Base-by-base conservation (phyloP, 2,888 invertebrate species). In the Galerucella nymphaeae region DNA sequence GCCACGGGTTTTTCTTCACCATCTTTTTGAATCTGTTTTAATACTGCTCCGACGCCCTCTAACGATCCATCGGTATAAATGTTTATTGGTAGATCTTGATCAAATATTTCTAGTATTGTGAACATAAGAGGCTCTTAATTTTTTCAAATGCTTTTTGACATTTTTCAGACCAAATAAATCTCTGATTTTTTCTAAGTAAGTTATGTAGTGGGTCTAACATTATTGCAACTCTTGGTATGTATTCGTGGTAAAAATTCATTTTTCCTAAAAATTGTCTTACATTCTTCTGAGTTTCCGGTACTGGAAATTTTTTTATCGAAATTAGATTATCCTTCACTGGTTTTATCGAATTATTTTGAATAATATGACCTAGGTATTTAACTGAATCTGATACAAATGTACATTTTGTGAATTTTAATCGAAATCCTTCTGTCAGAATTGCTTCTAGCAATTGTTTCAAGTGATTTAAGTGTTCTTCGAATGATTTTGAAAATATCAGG, bases 1-100 rank as follows among this genome's bases (percentile, higher is more conserved):
- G n/a, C n/a, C n/a, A n/a, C n/a, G n/a, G n/a, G n/a, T n/a, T 55
- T 70, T 20, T 14, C 41, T n/a, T 38, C 50, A 4, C 53, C 61
- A 16, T 50, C 55, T 64, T 16, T 30, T n/a, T 70, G 62, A 57
- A 4, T 9, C 23, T 70, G 70, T 38, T 64, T 70, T 14, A 70
- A 18, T 9, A 70, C n/a, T 13, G 70, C 64, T 38, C 64, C 55
- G 4, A 70, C n/a, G 2, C 64, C 70, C 48, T 70, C 8, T n/a
- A 58, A 23, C 2, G 16, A 18, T 57, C 50, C 70, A 65, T 70
- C 70, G 2, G 65, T 62, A 18, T 66, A 45, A 53, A 53, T 53
- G 2, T 16, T 53, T n/a, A 53, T 53, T 53, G 53, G 53, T 53
- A 53, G 10, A 16, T 53, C 10, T 13, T 2, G 2, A 18, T 53